Conservation (phyloP, 2,888 invertebrate genomes). For the Byasa hedistus region DNA sequence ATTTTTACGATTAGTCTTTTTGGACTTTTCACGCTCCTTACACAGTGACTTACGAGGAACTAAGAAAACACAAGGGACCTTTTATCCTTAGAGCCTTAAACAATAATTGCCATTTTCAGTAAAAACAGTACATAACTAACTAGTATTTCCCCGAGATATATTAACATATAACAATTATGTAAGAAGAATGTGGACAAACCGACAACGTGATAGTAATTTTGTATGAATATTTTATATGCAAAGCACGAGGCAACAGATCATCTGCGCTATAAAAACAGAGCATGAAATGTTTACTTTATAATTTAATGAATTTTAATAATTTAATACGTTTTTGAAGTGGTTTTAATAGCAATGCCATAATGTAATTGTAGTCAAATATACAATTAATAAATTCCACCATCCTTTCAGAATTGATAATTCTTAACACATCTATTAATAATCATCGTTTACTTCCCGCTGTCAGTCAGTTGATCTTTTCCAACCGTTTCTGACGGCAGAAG, state of each 20-base stretch:
- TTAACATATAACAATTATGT: constrained; percentile 1
- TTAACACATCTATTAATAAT: neutral
- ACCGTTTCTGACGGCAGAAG: constrained; percentile 38
- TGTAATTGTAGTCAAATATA: too few species aligned
- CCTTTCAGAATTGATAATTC: neutral
- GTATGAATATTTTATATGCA: constrained; percentile 11
- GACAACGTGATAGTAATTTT: constrained; percentile 14
- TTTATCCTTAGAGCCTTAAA: neutral
- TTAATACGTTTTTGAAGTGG: too few species aligned
- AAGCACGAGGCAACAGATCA: constrained; percentile 4
- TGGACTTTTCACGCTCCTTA: too few species aligned
- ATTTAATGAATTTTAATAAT: neutral
- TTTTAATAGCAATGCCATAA: too few species aligned
- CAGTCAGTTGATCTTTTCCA: constrained; percentile 11
- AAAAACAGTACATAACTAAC: neutral
- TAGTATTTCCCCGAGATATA: constrained; percentile 13
- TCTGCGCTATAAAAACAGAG: neutral
- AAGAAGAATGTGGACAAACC: constrained; percentile 27
- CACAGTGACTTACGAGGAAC: too few species aligned
- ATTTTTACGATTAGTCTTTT: too few species aligned
- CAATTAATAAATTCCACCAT: neutral
- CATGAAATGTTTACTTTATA: neutral
- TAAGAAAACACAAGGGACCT: too few species aligned
- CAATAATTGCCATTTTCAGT: neutral
- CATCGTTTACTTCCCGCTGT: neutral